phyloP scores from a whole-genome alignment of 2,797 vertebrate species.

The Pangasius djambal region DNA sequence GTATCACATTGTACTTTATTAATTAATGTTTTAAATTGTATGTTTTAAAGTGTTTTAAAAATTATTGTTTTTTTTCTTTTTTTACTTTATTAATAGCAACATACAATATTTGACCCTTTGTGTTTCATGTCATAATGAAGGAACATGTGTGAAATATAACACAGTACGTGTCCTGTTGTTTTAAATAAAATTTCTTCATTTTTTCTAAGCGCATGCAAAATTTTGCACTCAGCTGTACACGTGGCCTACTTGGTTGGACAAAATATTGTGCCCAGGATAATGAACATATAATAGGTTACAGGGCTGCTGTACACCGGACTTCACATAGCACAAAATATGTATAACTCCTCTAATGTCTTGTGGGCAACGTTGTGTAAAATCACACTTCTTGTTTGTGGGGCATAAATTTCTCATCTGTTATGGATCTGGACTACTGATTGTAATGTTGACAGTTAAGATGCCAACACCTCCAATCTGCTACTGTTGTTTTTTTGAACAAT shows the following conservation, averaged over 20 bases:
- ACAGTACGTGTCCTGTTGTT: neutral
- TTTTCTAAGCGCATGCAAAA: neutral
- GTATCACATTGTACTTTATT: neutral
- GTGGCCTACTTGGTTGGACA: neutral
- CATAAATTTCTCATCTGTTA: neutral
- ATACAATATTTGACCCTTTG: neutral
- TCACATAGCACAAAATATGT: neutral
- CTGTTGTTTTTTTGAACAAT: neutral
- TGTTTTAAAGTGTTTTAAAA: neutral
- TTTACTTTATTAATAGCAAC: neutral
- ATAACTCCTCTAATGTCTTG: neutral
- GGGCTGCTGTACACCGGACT: too few relatives aligned
- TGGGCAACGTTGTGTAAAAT: neutral
- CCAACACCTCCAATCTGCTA: neutral
- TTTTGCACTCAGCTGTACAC: neutral
- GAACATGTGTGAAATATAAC: neutral
- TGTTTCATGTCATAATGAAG: neutral
- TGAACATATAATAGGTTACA: constrained; percentile 2
- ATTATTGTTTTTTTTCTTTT: neutral
- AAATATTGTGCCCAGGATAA: neutral
- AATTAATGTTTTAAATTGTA: neutral
- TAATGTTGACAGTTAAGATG: neutral
- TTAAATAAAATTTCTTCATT: neutral
- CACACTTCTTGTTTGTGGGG: neutral
- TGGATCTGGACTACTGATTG: neutral